Conservation (phyloP, 2,888 invertebrate genomes). For the Eueremaeus valkanovi region DNA sequence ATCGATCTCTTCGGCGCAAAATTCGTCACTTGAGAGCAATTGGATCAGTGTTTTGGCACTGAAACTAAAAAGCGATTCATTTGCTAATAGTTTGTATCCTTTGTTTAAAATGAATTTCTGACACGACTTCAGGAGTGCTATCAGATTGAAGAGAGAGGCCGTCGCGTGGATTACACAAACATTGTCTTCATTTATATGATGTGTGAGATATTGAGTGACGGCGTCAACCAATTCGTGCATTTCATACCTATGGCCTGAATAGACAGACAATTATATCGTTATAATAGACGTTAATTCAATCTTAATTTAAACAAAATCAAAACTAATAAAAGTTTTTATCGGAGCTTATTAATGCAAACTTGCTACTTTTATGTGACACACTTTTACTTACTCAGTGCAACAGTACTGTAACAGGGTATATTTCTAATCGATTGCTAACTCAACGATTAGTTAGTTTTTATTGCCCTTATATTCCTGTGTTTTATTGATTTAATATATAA, state of each 20-base stretch:
- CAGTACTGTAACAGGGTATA: too few relatives aligned
- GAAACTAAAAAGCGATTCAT: neutral
- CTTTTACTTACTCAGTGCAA: too few relatives aligned
- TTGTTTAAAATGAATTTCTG: neutral
- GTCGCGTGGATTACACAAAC: neutral
- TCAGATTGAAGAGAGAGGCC: neutral
- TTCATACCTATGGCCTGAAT: conserved; percentile 21
- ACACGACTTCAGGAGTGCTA: neutral
- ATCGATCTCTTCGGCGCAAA: conserved; percentile 30
- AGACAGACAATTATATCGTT: neutral
- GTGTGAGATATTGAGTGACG: neutral
- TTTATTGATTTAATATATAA: too few relatives aligned
- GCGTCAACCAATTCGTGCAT: conserved; percentile 2
- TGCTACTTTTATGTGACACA: too few relatives aligned
- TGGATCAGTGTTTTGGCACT: neutral
- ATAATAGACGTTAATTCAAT: too few relatives aligned
- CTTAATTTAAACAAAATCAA: too few relatives aligned
- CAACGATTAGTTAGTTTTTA: too few relatives aligned
- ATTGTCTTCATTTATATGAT: neutral
- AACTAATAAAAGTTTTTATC: too few relatives aligned
- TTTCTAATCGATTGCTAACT: too few relatives aligned
- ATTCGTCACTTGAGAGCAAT: conserved; percentile 9
- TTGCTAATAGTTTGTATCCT: neutral
- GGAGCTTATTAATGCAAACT: too few relatives aligned
- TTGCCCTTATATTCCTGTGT: too few relatives aligned